phyloP scores from a whole-genome alignment of 1,140 invertebrate species.

The Caerostris darwini region DNA sequence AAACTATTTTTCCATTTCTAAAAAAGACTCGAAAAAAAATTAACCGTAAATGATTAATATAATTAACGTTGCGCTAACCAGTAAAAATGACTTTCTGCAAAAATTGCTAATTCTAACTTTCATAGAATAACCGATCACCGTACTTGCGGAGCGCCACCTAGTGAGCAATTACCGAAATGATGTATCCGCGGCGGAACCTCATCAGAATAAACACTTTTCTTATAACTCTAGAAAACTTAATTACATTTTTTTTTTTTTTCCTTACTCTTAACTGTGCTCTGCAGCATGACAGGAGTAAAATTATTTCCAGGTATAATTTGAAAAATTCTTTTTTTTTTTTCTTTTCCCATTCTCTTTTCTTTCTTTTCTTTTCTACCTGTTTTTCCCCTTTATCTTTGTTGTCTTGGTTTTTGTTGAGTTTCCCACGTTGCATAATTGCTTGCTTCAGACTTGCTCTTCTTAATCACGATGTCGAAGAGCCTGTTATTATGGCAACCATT shows the following conservation, averaged over 20 bases:
- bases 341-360: background rate
- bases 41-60: background rate
- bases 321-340: background rate
- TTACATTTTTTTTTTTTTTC: conserved; percentile 1
- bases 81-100: background rate
- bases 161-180: conserved; percentile 8
- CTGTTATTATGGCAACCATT: background rate
- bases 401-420: background rate
- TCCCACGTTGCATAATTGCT: background rate
- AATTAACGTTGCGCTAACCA: background rate
- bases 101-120: background rate
- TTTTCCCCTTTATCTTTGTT: background rate
- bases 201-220: background rate
- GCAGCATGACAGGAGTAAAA: background rate
- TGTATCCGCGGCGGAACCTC: background rate
- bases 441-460: background rate
- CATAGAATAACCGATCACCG: background rate
- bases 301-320: background rate
- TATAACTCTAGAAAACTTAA: background rate
- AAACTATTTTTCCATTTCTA: too few relatives aligned
- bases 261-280: background rate
- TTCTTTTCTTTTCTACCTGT: background rate
- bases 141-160: background rate
- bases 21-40: background rate
- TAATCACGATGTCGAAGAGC: background rate